Evolutionary conservation across 1,140 invertebrate species (phyloP).

Genomic region (Nephila pilipes): DNA sequence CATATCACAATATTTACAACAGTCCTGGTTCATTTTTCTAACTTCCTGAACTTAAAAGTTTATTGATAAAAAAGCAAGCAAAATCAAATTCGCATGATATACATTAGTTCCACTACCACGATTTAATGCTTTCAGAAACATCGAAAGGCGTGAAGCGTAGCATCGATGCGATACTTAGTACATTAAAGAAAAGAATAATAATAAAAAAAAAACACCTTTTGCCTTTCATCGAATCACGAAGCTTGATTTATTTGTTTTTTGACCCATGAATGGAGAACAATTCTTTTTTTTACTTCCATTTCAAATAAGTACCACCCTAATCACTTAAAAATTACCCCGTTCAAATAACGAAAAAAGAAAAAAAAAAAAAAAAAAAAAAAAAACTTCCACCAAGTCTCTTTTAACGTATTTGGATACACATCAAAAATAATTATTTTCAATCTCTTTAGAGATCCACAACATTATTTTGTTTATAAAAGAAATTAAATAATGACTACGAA

Average conservation of each 20-base stretch:
- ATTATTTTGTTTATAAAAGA: not conserved
- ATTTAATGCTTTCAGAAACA: not conserved
- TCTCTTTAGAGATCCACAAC: not conserved
- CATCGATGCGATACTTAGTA: not conserved
- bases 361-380: not conserved
- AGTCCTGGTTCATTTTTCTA: not conserved
- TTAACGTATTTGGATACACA: not conserved
- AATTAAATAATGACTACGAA: not conserved
- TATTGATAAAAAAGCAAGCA: slow-evolving; percentile 38
- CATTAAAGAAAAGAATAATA: not conserved
- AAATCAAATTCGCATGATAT: not conserved
- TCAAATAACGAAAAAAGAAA: too few species aligned
- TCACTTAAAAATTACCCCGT: not conserved
- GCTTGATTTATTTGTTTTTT: not conserved
- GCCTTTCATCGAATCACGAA: not conserved
- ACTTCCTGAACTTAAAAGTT: not conserved
- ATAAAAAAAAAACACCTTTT: not conserved
- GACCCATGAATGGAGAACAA: not conserved
- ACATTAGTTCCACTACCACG: slow-evolving; percentile 21
- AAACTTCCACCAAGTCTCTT: not conserved
- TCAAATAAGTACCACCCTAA: not conserved
- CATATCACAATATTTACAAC: not conserved
- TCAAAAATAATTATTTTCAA: not conserved
- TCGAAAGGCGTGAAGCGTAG: not conserved
- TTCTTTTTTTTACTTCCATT: not conserved